Percentiles rank a stretch among this genome's conserved stretches.
Conservation (phyloP, 2,113 vertebrate genomes). For the Dascyllus trimaculatus region DNA sequence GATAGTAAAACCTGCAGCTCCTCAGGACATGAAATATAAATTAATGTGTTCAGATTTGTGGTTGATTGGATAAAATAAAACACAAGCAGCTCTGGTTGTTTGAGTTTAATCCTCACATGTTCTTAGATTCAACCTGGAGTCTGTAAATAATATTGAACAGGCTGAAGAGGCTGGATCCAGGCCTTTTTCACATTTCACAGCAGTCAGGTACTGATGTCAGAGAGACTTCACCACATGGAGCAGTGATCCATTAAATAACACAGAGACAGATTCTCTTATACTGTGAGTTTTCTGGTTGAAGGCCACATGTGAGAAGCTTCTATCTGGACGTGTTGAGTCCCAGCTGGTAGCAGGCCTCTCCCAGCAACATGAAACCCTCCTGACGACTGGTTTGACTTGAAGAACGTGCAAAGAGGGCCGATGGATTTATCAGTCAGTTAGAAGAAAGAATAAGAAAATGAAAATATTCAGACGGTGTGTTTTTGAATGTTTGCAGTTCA, state of each 20-base stretch:
- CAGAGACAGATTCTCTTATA: background rate
- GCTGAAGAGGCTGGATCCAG: background rate
- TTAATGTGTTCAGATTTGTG: background rate
- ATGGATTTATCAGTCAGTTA: no score
- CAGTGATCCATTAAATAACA: background rate
- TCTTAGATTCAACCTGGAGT: no score
- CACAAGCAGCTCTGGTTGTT: background rate
- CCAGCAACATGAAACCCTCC: background rate
- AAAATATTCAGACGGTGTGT: no score
- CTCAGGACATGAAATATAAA: background rate
- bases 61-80: no score
- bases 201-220: background rate
- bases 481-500: no score
- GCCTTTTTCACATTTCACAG: constrained; percentile 7
- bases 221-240: background rate
- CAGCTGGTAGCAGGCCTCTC: no score
- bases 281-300: no score
- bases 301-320: background rate
- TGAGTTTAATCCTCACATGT: background rate
- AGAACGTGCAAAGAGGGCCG: background rate
- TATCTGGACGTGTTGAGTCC: background rate
- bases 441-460: background rate
- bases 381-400: background rate
- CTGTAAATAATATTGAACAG: background rate
- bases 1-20: no score